Evolutionary conservation across 2,113 vertebrate genomes (phyloP), one percentile per base, ranked within the genome.

Genomic region (Noctilio leporinus): DNA sequence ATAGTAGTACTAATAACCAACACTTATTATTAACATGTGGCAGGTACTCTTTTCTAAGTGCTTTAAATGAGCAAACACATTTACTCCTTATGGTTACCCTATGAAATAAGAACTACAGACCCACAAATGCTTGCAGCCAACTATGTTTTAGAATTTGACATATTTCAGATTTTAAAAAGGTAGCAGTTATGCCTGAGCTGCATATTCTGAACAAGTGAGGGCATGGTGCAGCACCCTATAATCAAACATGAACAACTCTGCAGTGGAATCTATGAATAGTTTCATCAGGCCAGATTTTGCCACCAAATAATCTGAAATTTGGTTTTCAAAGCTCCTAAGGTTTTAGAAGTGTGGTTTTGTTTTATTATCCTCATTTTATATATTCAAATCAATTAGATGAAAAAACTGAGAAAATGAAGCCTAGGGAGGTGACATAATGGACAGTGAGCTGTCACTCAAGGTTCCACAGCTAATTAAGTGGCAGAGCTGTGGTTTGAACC

Each of bases 91-190:
- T 0, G 64, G 45, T 51, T 82, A 65, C 26, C 33, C 20, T 57
- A 5, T 40, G 45, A 96, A 72, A 35, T 40, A 35, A 22, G 45
- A 78, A 53, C 49, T 87, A 24, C 9, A 91, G 16, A 92, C 69
- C 53, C 38, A 82, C 20, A 85, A 22, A 76, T 5, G 2, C 35
- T 86, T 82, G 14, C 5, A 75, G 51, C 3, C 59, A 70, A 76
- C 69, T 70, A 59, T 17, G 30, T 73, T 90, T 70, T 77, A 22
- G 76, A 90, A 82, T 90, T 49, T 22, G 22, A 38, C 84, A 47
- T 51, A 51, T 96, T 93, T 90, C 55, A 82, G 40, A 78, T 67
- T 64, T 92, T 55, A 30, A 92, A 76, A 96, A 85, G 64, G 59
- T 76, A 80, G 40, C 78, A 78, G 45, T 51, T 62, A 20, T 59